Conservation (phyloP, 1,140 invertebrate genomes). For the Apis mellifera region Amel_HAv3.1 CM009931.2:16614501-16615000, state of each 20-base stretch:
- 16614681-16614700: conserved; percentile 58
- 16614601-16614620: conserved; percentile 61
- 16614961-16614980: not conserved
- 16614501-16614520: conserved; percentile 53
- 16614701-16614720: conserved; percentile 68
- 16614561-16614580: conserved; percentile 79
- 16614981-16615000: not conserved
- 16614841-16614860: no score
- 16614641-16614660: conserved; percentile 56
- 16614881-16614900: no score
- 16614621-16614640: conserved; percentile 64
- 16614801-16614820: no score
- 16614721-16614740: conserved; percentile 75
- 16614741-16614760: conserved; percentile 79
- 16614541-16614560: conserved; percentile 68
- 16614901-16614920: no score
- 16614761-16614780: conserved; percentile 77
- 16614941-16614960: not conserved
- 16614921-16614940: not conserved
- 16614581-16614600: conserved; percentile 71
- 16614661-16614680: conserved; percentile 67
- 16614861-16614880: no score
- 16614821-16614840: no score
- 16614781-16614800: conserved; percentile 44
- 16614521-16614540: conserved; percentile 61